Conservation (phyloP, 2,888 invertebrate genomes). For the Dryocosmus kuriphilus region DNA sequence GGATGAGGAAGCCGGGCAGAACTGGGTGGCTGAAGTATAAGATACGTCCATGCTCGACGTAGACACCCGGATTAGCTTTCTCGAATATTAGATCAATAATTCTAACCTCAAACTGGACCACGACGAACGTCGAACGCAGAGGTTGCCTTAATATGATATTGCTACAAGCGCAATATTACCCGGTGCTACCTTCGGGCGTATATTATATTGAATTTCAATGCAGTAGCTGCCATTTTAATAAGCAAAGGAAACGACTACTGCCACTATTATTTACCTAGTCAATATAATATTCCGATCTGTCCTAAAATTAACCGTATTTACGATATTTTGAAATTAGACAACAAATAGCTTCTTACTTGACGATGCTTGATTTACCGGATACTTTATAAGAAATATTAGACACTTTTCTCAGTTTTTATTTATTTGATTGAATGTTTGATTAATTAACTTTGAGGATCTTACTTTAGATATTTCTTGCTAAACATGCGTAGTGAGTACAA, state of each 20-base stretch:
- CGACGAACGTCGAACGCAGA: slow-evolving; percentile 59
- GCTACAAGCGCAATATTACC: slow-evolving; percentile 12
- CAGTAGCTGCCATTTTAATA: slow-evolving; percentile 12
- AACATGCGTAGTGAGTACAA: too few species aligned
- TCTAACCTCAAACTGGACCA: slow-evolving; percentile 68
- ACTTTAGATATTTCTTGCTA: not conserved
- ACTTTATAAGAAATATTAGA: too few species aligned
- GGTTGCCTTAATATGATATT: slow-evolving; percentile 42
- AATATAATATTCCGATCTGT: slow-evolving; percentile 3
- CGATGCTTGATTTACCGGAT: not conserved
- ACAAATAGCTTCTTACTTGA: not conserved
- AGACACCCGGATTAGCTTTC: slow-evolving; percentile 73
- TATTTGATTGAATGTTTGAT: too few species aligned
- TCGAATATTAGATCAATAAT: slow-evolving; percentile 78
- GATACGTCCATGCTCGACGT: slow-evolving; percentile 71
- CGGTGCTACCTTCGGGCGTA: slow-evolving; percentile 15
- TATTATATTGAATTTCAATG: slow-evolving; percentile 27
- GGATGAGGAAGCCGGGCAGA: slow-evolving; percentile 55
- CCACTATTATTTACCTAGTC: slow-evolving; percentile 19
- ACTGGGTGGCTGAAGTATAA: slow-evolving; percentile 68
- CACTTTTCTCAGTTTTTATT: too few species aligned
- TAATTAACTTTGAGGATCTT: not conserved
- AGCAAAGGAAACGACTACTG: slow-evolving; percentile 27
- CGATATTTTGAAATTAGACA: not conserved
- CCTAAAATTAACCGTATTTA: not conserved